Conservation (phyloP, 1,140 invertebrate genomes). For the Lutraria rhynchaena region DNA sequence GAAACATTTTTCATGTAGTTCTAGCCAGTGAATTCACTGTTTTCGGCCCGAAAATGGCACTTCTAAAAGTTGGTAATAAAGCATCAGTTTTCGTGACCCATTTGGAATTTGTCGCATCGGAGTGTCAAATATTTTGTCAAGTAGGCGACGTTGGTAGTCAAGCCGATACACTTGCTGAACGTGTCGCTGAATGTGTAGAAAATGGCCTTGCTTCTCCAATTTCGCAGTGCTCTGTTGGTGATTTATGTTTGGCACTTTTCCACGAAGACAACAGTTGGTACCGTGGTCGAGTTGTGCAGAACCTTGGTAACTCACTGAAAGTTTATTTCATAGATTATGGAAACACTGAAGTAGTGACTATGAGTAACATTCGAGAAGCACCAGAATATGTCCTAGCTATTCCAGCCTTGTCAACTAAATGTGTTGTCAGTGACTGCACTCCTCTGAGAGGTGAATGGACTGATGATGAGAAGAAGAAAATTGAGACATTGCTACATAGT, state of each 20-base stretch:
- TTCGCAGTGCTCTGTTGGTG: constrained; percentile 78
- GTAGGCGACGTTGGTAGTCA: constrained; percentile 39
- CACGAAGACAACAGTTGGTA: constrained; percentile 89
- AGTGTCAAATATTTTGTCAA: constrained; percentile 53
- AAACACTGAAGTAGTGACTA: constrained; percentile 80
- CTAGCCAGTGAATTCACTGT: not conserved
- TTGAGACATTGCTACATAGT: constrained; percentile 59
- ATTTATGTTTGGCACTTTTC: constrained; percentile 89
- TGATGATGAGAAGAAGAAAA: constrained; percentile 65
- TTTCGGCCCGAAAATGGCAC: constrained; percentile 35
- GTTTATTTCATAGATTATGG: constrained; percentile 85
- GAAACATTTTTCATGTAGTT: not conserved
- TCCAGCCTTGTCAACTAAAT: constrained; percentile 68
- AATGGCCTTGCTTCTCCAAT: constrained; percentile 29
- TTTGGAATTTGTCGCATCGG: constrained; percentile 37
- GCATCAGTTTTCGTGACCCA: constrained; percentile 60
- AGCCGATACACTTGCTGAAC: constrained; percentile 52
- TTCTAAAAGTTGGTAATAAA: constrained; percentile 47
- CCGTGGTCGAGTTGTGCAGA: constrained; percentile 85
- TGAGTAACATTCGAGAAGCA: constrained; percentile 54
- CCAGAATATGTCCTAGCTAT: constrained; percentile 58
- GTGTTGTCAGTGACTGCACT: constrained; percentile 63
- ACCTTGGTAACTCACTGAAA: constrained; percentile 64
- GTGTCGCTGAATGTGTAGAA: constrained; percentile 41
- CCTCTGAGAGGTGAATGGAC: constrained; percentile 60